Percentiles rank a stretch among this genome's conserved stretches.
These are phyloP conservation scores for Numenius phaeopus DNA, from an alignment of 2,797 vertebrate genomes.

Conservation along the genomic window DNA sequence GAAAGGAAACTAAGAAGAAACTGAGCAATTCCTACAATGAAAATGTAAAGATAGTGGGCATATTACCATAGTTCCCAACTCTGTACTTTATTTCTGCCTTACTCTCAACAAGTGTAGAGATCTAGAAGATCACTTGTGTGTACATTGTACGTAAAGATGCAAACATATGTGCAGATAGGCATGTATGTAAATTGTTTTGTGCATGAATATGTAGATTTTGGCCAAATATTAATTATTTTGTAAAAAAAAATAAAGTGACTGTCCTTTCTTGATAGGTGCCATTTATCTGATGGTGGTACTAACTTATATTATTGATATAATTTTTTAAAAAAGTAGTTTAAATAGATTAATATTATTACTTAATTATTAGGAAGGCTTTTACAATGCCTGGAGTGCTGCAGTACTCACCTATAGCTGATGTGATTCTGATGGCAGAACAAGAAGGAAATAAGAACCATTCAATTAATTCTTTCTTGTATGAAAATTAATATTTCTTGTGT, in stretches of 20 bases:
- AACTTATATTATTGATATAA: background rate
- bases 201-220: background rate
- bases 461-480: background rate
- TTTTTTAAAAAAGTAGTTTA: background rate
- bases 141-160: background rate
- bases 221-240: background rate
- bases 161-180: background rate
- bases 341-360: background rate
- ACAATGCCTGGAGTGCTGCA: background rate
- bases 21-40: background rate
- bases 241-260: background rate
- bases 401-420: background rate
- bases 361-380: background rate
- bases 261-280: background rate
- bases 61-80: background rate
- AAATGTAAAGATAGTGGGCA: background rate
- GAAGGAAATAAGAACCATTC: background rate
- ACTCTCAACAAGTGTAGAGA: background rate
- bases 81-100: background rate
- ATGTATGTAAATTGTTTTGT: background rate
- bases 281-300: background rate
- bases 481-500: background rate
- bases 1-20: background rate
- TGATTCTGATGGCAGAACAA: background rate
- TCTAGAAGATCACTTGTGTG: background rate